Evolutionary conservation across 2,888 invertebrate species (phyloP), one percentile per base, ranked within the genome.

Genomic region (Acanthococcus lagerstroemiae): DNA sequence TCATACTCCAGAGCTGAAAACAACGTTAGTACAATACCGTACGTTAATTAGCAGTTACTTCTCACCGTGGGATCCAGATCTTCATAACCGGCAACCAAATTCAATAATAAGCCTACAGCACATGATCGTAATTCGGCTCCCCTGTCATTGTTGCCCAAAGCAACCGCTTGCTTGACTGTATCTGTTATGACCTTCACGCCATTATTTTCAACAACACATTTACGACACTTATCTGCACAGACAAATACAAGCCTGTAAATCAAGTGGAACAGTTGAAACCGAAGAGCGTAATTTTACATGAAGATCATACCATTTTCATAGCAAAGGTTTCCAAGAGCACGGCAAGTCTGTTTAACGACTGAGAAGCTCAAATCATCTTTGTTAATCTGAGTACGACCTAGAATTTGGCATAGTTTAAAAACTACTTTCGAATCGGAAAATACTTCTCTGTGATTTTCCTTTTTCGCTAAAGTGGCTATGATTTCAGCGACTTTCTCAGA

Each of bases 241-340:
- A n/a, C n/a, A n/a, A n/a, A n/a, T n/a, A n/a, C n/a, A n/a, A n/a
- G n/a, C n/a, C n/a, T n/a, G n/a, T n/a, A n/a, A 66, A 63, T 48
- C 30, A 52, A 45, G 54, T 19, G 48, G 27, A 15, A 45, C 65
- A 25, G 55, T 54, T 3, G 46, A 46, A 24, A 26, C 7, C n/a
- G n/a, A n/a, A 9, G 6, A 22, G 19, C 6, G n/a, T n/a, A 24
- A 45, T 22, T 15, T 58, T 6, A n/a, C 9, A 58, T 7, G 7
- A 58, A 19, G 25, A 21, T 24, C 9, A 4, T 19, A 78, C 90
- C 87, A 78, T 91, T 90, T 74, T 92, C 87, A 75, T 87, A 93
- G 75, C 90, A 91, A 73, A 94, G 84, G 76, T 94, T 94, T 44
- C 91, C 93, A 22, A 94, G 78, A 3, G 90, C 89, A 72, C 93